A percentile compares a stretch with the other conserved stretches of the same genome.
These are phyloP conservation scores for Macaria liturata DNA, from an alignment of 2,888 invertebrate species.

Conservation along the genomic window DNA sequence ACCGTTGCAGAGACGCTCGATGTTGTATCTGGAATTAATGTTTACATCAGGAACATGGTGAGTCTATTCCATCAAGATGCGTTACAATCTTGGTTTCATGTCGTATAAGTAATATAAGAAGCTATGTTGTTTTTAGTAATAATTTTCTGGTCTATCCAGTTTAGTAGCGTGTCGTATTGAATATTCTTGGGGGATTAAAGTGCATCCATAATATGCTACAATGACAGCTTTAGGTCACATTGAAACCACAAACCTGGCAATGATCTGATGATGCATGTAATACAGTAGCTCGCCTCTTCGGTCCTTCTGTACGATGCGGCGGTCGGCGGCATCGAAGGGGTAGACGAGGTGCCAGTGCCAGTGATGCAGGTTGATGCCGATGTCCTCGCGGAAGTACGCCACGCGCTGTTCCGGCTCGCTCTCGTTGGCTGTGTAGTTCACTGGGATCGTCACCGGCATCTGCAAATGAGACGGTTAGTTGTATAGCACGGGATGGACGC, in stretches of 20 bases:
- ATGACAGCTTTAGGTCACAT: too few relatives aligned
- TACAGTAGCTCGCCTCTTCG: conserved; percentile 91
- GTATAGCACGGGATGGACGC: too few relatives aligned
- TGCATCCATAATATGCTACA: too few relatives aligned
- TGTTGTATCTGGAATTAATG: conserved; percentile 85
- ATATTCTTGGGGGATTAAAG: too few relatives aligned
- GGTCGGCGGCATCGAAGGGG: conserved; percentile 86
- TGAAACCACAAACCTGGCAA: conserved; percentile 75
- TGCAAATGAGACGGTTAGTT: conserved; percentile 39
- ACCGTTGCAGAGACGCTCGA: conserved; percentile 89
- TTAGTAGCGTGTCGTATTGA: too few relatives aligned
- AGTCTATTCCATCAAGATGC: too few relatives aligned
- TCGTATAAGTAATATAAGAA: too few relatives aligned
- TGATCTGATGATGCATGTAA: conserved; percentile 90
- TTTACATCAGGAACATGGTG: too few relatives aligned
- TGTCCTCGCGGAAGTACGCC: conserved; percentile 93
- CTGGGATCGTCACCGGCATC: conserved; percentile 87
- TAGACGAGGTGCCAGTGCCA: conserved; percentile 97
- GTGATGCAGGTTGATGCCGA: conserved; percentile 93
- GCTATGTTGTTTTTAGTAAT: too few relatives aligned
- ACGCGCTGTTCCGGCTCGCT: conserved; percentile 90
- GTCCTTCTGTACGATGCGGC: conserved; percentile 86
- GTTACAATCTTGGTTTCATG: too few relatives aligned
- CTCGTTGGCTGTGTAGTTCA: conserved; percentile 89
- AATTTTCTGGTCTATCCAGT: too few relatives aligned